Conservation (phyloP, 2,113 vertebrate species). For the Dicerorhinus sumatrensis region DNA sequence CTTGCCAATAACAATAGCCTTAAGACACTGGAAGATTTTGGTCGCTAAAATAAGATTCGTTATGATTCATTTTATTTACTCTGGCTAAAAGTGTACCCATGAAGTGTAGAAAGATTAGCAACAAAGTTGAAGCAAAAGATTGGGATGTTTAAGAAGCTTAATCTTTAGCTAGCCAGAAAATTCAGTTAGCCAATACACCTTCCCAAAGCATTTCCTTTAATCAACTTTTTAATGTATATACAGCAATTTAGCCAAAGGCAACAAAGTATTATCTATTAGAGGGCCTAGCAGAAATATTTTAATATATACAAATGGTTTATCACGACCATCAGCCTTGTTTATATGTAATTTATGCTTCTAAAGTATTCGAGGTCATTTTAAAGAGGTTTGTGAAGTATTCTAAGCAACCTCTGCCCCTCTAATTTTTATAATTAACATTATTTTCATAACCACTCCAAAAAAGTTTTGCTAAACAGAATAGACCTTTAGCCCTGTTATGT, state of each 20-base stretch:
- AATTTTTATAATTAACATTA: conserved; percentile 37
- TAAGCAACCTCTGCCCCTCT: background rate
- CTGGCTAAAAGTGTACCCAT: background rate
- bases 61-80: conserved; percentile 14
- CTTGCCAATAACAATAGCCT: background rate
- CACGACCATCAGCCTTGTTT: background rate
- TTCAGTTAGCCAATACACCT: background rate
- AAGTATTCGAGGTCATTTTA: conserved; percentile 8
- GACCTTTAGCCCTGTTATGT: background rate
- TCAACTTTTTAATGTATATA: background rate
- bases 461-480: conserved; percentile 34
- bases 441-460: conserved; percentile 3
- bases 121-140: background rate
- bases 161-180: conserved; percentile 17
- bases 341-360: background rate
- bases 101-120: background rate
- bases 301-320: background rate
- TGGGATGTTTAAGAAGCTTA: background rate
- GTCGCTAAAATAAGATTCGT: background rate
- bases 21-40: background rate
- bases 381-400: background rate
- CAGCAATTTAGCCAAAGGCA: background rate
- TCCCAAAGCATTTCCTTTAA: background rate
- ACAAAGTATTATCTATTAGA: background rate
- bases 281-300: background rate